Percentiles rank a stretch among this genome's conserved stretches.
Evolutionary conservation across 2,888 invertebrate genomes (phyloP).

Genomic region (Eupithecia abbreviata): DNA sequence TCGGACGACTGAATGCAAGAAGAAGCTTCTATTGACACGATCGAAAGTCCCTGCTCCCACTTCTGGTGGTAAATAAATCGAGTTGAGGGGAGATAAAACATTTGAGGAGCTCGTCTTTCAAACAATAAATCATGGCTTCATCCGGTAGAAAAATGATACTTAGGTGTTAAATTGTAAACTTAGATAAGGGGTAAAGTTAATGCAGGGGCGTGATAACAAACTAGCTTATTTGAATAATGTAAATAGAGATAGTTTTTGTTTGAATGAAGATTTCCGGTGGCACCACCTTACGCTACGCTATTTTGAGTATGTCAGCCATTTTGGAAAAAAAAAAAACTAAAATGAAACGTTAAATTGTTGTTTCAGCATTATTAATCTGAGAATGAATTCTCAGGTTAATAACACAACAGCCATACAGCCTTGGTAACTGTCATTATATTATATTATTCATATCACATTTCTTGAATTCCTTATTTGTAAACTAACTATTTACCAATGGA

Average conservation of each 20-base stretch:
- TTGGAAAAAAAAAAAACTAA: no score
- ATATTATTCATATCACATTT: no score
- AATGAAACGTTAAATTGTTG: no score
- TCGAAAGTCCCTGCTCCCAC: slow-evolving; percentile 11
- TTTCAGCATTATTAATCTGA: no score
- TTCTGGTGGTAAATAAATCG: slow-evolving; percentile 73
- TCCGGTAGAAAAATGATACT: slow-evolving; percentile 71
- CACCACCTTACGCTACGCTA: background rate
- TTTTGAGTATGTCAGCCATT: background rate
- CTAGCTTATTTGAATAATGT: slow-evolving; percentile 37
- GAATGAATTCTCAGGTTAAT: no score
- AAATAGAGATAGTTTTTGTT: slow-evolving; percentile 24
- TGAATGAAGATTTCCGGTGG: slow-evolving; percentile 20
- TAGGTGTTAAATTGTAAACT: slow-evolving; percentile 70
- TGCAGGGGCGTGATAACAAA: slow-evolving; percentile 38
- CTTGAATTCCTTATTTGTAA: no score
- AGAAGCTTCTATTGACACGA: background rate
- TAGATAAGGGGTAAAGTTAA: slow-evolving; percentile 53
- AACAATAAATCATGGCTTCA: slow-evolving; percentile 76
- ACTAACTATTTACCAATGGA: no score
- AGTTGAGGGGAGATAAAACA: slow-evolving; percentile 76
- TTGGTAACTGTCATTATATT: no score
- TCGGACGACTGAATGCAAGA: background rate
- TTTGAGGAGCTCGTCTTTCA: slow-evolving; percentile 74
- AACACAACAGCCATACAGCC: no score